Evolutionary conservation across 2,797 vertebrate genomes (phyloP).

Genomic region (Rhinophrynus dorsalis): DNA sequence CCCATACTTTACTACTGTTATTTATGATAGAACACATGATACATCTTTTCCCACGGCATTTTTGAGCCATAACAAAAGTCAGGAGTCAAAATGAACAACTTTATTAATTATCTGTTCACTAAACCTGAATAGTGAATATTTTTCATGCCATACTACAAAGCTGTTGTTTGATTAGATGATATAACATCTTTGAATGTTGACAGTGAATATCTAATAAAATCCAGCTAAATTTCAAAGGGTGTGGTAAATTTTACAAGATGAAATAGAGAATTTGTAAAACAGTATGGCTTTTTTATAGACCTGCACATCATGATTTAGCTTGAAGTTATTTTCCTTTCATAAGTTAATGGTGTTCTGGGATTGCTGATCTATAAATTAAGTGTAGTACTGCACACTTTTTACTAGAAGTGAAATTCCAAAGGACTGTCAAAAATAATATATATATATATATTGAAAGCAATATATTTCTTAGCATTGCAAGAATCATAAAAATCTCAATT

Average conservation of each 20-base stretch:
- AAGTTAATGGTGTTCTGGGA: slow-evolving; percentile 51
- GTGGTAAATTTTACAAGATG: not conserved
- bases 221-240: slow-evolving; percentile 12
- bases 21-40: too few species aligned
- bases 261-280: slow-evolving; percentile 28
- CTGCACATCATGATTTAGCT: slow-evolving; percentile 16
- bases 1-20: too few species aligned
- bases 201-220: slow-evolving; percentile 19
- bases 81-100: too few species aligned
- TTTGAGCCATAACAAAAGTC: too few species aligned
- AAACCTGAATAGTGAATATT: too few species aligned
- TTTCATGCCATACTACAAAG: too few species aligned
- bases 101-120: too few species aligned
- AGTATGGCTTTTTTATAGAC: slow-evolving; percentile 3
- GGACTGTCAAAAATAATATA: slow-evolving; percentile 48
- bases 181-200: slow-evolving; percentile 4
- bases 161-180: too few species aligned
- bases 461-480: slow-evolving; percentile 54
- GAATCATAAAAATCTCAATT: slow-evolving; percentile 49
- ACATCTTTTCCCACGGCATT: too few species aligned
- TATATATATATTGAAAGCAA: slow-evolving; percentile 37
- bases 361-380: slow-evolving; percentile 59
- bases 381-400: slow-evolving; percentile 46
- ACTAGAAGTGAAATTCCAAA: slow-evolving; percentile 56
- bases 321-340: slow-evolving; percentile 45